These are phyloP conservation scores for Drosophila bocqueti DNA, from an alignment of 1,140 invertebrate species.

Conservation along the genomic window DNA sequence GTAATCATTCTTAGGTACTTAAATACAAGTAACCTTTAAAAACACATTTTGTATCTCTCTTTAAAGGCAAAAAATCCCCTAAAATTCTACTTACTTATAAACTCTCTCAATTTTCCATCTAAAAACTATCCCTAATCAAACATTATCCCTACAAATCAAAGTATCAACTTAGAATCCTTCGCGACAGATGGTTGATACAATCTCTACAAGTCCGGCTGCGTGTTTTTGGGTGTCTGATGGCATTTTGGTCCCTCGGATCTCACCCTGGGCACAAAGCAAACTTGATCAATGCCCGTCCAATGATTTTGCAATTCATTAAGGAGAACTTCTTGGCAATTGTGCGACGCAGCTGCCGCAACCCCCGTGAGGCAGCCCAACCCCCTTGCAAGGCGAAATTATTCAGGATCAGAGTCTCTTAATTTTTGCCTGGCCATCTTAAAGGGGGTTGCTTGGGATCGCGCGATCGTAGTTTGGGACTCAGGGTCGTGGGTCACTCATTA, in stretches of 20 bases:
- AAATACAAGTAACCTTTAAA: background rate
- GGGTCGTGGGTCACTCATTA: conserved; percentile 50
- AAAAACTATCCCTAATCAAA: background rate
- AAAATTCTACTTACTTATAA: no score
- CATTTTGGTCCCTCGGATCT: conserved; percentile 22
- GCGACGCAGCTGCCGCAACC: conserved; percentile 44
- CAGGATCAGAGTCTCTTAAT: background rate
- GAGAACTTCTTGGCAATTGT: conserved; percentile 50
- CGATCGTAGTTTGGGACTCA: conserved; percentile 10
- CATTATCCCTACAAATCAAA: background rate
- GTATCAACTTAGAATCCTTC: background rate
- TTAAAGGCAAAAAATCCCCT: background rate
- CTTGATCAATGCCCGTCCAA: conserved; percentile 50
- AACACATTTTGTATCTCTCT: background rate
- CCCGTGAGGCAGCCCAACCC: conserved; percentile 36
- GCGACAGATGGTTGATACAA: conserved; percentile 24
- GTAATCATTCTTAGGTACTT: fast-evolving
- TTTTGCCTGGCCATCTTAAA: conserved; percentile 44
- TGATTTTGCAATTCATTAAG: conserved; percentile 58
- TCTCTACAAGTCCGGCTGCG: conserved; percentile 5
- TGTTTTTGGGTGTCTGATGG: conserved; percentile 34
- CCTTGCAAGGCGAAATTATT: conserved; percentile 24
- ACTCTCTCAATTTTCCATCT: background rate
- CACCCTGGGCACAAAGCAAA: conserved; percentile 30
- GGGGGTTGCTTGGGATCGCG: conserved; percentile 41